Base-by-base conservation (phyloP, 2,797 vertebrate genomes). In the Knipowitschia caucasica region DNA sequence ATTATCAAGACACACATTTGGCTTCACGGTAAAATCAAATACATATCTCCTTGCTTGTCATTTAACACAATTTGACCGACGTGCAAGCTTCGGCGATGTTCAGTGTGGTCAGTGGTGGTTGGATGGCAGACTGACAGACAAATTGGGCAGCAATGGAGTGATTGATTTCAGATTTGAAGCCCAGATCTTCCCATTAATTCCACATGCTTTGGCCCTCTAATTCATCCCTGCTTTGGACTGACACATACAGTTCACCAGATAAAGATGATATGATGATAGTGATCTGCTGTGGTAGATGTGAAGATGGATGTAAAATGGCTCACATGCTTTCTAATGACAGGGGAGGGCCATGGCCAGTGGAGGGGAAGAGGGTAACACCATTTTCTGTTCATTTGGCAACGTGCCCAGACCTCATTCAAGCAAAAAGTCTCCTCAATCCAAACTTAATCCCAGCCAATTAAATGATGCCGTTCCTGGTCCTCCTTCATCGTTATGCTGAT, bases 361-460 rank as follows among this genome's bases (percentile, higher is more conserved):
- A 93, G 89, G 88, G 89, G 92, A 93, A 94, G 89, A 92, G 26
- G 23, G 26, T 91, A 95, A 90, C 64, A 71, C 81, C 68, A 90
- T 93, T 93, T 93, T 91, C 90, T 91, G 88, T 95, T 95, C 91
- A 90, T 94, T 94, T 98, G 95, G 95, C 96, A 90, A 79, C 68
- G 77, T 69, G 94, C 95, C 95, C 94, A 92, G 94, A 94, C 93
- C 90, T 94, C 91, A 94, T 93, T 97, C 92, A 94, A 92, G 89
- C 95, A 94, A 92, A 78, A 98, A 96, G 92, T 88, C 92, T 92
- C 89, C 91, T 89, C 90, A 89, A 86, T 89, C 87, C 83, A 88
- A 93, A 94, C 90, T 81, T 87, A 89, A 92, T 88, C 87, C 87
- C 86, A 81, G 89, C 87, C 89, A 91, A 91, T 95, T 94, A 93